Percentiles rank a stretch among this genome's conserved stretches.
phyloP scores from a whole-genome alignment of 2,888 invertebrate species.

The Silvanus unidentatus region DNA sequence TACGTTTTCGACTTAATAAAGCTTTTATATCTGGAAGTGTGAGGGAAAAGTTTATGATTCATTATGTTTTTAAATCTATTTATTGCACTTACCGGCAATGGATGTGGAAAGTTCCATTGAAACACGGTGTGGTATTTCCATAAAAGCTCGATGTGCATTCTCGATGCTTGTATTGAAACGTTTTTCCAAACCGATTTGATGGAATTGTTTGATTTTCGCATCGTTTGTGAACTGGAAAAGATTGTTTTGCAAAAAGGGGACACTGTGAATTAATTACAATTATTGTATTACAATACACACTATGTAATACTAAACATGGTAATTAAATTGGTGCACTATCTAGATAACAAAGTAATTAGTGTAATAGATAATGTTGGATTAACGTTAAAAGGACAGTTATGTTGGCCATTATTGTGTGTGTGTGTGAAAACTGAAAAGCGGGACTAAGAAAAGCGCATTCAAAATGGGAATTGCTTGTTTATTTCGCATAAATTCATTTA shows the following conservation, averaged over 20 bases:
- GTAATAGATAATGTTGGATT: constrained; percentile 28
- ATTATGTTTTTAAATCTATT: not conserved
- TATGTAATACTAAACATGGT: constrained; percentile 22
- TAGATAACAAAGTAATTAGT: constrained; percentile 31
- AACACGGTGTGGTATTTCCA: constrained; percentile 55
- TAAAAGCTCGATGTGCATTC: constrained; percentile 54
- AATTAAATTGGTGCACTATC: constrained; percentile 29
- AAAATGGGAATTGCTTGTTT: no score
- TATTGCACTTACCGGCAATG: constrained; percentile 51
- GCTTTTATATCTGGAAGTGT: constrained; percentile 52
- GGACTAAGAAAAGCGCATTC: no score
- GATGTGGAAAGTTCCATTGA: constrained; percentile 52
- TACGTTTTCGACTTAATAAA: constrained; percentile 53
- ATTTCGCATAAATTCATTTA: no score
- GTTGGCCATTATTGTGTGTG: constrained; percentile 6
- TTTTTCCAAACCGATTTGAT: constrained; percentile 50
- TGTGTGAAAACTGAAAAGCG: not conserved
- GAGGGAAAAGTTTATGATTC: no score
- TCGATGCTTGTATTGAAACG: constrained; percentile 54
- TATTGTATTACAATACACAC: not conserved
- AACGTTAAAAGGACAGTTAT: constrained; percentile 28
- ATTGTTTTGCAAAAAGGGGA: not conserved
- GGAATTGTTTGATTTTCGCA: constrained; percentile 33
- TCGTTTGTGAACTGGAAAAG: constrained; percentile 35
- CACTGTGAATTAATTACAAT: not conserved